Conservation (phyloP, 2,113 vertebrate genomes). For the Steatornis caripensis region DNA sequence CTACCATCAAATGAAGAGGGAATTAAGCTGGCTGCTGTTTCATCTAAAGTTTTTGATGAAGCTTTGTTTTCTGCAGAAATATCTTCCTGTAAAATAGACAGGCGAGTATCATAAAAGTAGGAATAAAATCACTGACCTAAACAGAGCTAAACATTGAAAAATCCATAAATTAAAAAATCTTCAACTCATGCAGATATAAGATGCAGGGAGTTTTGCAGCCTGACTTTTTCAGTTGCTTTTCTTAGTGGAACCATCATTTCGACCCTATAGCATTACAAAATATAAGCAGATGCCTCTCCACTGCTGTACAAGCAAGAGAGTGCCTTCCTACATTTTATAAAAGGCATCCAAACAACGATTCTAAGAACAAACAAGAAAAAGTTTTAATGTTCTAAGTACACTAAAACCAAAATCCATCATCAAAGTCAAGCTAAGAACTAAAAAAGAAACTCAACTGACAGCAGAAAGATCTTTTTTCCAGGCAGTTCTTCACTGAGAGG, state of each 20-base stretch:
- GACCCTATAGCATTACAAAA: neutral
- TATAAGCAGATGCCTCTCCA: neutral
- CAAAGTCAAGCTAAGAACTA: neutral
- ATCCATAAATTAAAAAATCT: neutral
- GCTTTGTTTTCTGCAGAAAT: neutral
- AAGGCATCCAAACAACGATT: neutral
- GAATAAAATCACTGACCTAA: neutral
- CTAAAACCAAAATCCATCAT: neutral
- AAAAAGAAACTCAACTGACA: neutral
- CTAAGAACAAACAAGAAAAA: neutral
- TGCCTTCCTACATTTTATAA: neutral
- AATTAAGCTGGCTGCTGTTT: neutral
- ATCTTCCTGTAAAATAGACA: constrained; percentile 46
- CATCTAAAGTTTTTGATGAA: neutral
- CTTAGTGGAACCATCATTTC: neutral
- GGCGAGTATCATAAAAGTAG: neutral
- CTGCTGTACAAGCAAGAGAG: neutral
- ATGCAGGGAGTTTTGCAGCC: neutral
- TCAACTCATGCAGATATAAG: neutral
- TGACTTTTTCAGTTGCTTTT: neutral
- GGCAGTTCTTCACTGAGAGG: neutral
- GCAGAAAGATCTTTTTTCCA: neutral
- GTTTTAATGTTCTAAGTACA: neutral
- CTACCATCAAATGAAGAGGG: constrained; percentile 21
- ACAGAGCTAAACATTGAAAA: neutral